These are phyloP conservation scores for Rotaria sp. DNA, from an alignment of 2,888 invertebrate species.

Conservation along the genomic window DNA sequence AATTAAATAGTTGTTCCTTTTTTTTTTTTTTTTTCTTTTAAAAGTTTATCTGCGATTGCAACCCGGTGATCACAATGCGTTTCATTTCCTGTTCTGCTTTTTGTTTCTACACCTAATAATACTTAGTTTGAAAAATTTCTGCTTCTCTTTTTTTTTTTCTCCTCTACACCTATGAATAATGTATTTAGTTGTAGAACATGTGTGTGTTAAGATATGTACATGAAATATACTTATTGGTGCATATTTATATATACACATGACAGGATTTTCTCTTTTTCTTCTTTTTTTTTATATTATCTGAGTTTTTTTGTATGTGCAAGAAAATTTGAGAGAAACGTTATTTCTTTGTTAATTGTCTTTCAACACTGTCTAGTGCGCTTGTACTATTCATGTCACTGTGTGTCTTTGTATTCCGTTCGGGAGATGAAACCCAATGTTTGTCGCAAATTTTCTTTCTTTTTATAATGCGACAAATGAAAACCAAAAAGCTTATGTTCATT, in stretches of 20 bases:
- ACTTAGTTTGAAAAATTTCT: neutral
- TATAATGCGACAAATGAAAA: neutral
- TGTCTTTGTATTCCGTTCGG: neutral
- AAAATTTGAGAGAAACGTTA: neutral
- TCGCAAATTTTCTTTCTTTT: too few species aligned
- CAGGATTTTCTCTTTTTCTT: neutral
- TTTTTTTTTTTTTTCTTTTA: neutral
- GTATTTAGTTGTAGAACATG: neutral
- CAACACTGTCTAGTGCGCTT: neutral
- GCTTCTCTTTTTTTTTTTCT: neutral
- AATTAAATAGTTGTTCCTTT: neutral
- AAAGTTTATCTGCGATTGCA: neutral
- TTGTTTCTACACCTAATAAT: neutral
- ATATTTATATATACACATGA: neutral
- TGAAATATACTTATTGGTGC: neutral
- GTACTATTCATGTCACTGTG: neutral
- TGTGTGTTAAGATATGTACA: neutral
- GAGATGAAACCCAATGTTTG: neutral
- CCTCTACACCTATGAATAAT: neutral
- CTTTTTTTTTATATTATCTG: neutral
- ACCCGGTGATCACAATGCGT: neutral
- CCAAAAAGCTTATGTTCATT: neutral
- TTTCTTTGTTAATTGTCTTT: constrained; percentile 14
- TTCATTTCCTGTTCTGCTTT: neutral
- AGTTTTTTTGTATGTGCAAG: neutral